These are phyloP conservation scores for Chrysolina americana DNA, from an alignment of 2,888 invertebrate species.

Conservation along the genomic window DNA sequence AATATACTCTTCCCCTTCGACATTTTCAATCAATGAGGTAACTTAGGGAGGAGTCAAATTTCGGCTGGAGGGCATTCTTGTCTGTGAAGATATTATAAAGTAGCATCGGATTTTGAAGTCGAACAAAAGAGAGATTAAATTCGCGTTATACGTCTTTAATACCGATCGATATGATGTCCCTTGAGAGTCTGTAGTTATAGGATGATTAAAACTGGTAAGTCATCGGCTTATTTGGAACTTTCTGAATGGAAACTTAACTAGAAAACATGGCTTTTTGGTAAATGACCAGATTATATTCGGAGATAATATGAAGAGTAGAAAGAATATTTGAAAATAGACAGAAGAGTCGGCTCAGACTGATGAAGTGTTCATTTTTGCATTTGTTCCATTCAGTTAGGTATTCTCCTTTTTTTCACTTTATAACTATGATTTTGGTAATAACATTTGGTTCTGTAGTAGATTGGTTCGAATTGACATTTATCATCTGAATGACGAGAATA, in stretches of 20 bases:
- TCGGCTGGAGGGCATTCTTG: background rate
- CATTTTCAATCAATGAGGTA: background rate
- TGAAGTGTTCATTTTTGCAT: too few species aligned
- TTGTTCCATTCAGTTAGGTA: too few species aligned
- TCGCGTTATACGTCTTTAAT: slow-evolving; percentile 12
- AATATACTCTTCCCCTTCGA: background rate
- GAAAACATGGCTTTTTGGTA: background rate
- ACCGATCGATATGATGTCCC: slow-evolving; percentile 3
- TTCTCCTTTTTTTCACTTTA: too few species aligned
- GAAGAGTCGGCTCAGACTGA: too few species aligned
- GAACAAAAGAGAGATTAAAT: slow-evolving; percentile 19
- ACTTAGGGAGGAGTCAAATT: background rate
- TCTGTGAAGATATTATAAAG: slow-evolving; percentile 8
- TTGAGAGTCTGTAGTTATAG: background rate
- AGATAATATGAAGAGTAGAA: too few species aligned
- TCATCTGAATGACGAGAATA: too few species aligned
- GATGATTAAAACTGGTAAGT: too few species aligned
- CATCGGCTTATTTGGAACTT: background rate
- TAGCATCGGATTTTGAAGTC: slow-evolving; percentile 6
- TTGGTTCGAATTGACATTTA: too few species aligned
- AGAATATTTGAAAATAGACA: too few species aligned
- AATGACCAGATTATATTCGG: background rate
- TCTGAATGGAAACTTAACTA: background rate
- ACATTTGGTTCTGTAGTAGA: too few species aligned
- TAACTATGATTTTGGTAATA: too few species aligned